Percentiles rank a stretch among this genome's conserved stretches.
Evolutionary conservation across 2,888 invertebrate species (phyloP).

Genomic region (Empis livida): DNA sequence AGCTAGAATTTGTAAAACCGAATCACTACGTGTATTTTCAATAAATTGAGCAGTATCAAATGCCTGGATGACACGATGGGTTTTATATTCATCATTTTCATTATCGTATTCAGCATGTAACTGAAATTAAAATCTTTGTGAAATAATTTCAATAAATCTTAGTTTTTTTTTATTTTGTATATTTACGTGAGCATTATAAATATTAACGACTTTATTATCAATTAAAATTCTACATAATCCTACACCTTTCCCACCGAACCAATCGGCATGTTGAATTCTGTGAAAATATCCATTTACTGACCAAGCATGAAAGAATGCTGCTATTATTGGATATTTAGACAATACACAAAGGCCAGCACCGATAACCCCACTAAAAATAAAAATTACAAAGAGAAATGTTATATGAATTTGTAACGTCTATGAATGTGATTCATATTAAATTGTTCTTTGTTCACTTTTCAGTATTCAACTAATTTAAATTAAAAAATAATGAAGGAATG

Average conservation of each 20-base stretch:
- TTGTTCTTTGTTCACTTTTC: no score
- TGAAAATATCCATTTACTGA: constrained; percentile 95
- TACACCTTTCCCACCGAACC: constrained; percentile 97
- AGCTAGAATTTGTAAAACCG: constrained; percentile 74
- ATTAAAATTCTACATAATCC: constrained; percentile 65
- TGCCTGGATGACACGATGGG: constrained; percentile 87
- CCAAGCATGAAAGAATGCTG: constrained; percentile 86
- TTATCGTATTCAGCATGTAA: constrained; percentile 89
- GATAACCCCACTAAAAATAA: constrained; percentile 63
- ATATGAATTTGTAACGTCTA: constrained; percentile 1
- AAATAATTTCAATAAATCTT: not conserved
- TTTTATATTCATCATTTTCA: constrained; percentile 74
- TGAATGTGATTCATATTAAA: not conserved
- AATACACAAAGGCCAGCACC: constrained; percentile 85
- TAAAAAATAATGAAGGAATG: not conserved
- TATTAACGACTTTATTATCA: constrained; percentile 54
- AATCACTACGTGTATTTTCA: constrained; percentile 61
- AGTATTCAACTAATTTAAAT: constrained; percentile 3
- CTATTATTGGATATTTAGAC: constrained; percentile 69
- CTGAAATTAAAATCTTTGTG: constrained; percentile 36
- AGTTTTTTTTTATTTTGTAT: not conserved
- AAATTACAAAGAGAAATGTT: constrained; percentile 1
- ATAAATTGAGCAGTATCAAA: constrained; percentile 93
- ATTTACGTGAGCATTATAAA: constrained; percentile 87
- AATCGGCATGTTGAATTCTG: constrained; percentile 92